Evolutionary conservation across 64 coral and sea anemone species (phyloP).

Genomic region (Pachyseris speciosa): DNA sequence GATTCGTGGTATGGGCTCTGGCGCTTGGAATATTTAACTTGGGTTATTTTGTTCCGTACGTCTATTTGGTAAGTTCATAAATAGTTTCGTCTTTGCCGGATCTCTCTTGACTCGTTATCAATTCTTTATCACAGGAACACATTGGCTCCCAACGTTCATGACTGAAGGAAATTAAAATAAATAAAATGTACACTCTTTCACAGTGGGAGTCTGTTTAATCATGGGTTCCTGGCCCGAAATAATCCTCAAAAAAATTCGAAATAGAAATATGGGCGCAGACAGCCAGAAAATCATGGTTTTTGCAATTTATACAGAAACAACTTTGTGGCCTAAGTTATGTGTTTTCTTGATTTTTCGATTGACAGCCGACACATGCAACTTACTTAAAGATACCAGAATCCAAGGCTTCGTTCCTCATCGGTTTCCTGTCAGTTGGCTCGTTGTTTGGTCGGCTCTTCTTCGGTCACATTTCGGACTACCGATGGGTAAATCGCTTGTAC

Average conservation of each 20-base stretch:
- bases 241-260: too few species aligned
- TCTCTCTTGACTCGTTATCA: not conserved
- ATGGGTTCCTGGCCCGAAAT: too few species aligned
- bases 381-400: slow-evolving; percentile 42
- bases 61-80: slow-evolving; percentile 62
- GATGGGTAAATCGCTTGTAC: slow-evolving; percentile 61
- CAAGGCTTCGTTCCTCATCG: slow-evolving; percentile 59
- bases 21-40: slow-evolving; percentile 62
- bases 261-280: too few species aligned
- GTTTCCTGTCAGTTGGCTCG: slow-evolving; percentile 70
- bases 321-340: not conserved
- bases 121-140: too few species aligned
- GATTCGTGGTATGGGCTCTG: slow-evolving; percentile 66
- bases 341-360: not conserved
- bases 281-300: too few species aligned
- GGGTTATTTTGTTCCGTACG: slow-evolving; percentile 69
- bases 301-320: too few species aligned
- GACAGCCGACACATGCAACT: slow-evolving; percentile 62
- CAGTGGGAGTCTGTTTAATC: too few species aligned
- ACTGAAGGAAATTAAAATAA: too few species aligned
- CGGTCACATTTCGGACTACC: slow-evolving; percentile 61
- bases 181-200: too few species aligned
- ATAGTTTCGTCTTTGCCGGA: not conserved
- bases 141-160: too few species aligned
- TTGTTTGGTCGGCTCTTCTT: slow-evolving; percentile 69